Base-by-base conservation (phyloP, 2,797 vertebrate genomes). In the Myripristis jacobus region DNA sequence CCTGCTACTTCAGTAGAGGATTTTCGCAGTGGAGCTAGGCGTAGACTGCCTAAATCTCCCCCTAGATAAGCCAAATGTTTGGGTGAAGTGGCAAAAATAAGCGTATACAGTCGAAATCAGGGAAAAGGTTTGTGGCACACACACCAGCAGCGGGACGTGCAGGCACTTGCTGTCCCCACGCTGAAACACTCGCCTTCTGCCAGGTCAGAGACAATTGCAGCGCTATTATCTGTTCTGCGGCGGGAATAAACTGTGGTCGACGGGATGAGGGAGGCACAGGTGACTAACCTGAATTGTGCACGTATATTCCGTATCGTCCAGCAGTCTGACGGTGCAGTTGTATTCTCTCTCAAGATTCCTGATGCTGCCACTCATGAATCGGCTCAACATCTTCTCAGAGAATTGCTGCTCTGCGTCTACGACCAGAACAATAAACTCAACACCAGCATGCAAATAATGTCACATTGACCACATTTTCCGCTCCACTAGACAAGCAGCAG, bases 221-320 rank as follows among this genome's bases (percentile, higher is more conserved):
- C 70, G 53, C 48, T 43, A 9, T 21, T 27, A 66, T 21, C 16
- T 0, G 53, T 15, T 44, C 31, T 60, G 82, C 51, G 6, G 69
- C 64, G 59, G 38, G 62, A 76, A 60, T 16, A 36, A 43, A 66
- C 67, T 24, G 77, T 46, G 64, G 59, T 56, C 31, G 18, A 58
- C 8, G 44, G 53, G 15, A 25, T 7, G 21, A 13, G 72, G 80
- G 24, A 25, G 72, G 80, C 54, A 88, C 89, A 91, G 90, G 91
- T 93, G 85, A 94, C 94, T 94, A 84, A 98, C 97, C 97, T 99
- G 97, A 89, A 99, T 95, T 90, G 94, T 98, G 95, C 97, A 99
- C 86, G 96, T 96, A 92, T 98, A 99, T 92, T 99, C 97, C 92
- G 96, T 96, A 90, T 99, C 97, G 87, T 99, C 97, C 95, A 99